A percentile compares a stretch with the other conserved stretches of the same genome.
Evolutionary conservation across 2,113 vertebrate genomes (phyloP).

Genomic region (Beaufortia kweichowensis): DNA sequence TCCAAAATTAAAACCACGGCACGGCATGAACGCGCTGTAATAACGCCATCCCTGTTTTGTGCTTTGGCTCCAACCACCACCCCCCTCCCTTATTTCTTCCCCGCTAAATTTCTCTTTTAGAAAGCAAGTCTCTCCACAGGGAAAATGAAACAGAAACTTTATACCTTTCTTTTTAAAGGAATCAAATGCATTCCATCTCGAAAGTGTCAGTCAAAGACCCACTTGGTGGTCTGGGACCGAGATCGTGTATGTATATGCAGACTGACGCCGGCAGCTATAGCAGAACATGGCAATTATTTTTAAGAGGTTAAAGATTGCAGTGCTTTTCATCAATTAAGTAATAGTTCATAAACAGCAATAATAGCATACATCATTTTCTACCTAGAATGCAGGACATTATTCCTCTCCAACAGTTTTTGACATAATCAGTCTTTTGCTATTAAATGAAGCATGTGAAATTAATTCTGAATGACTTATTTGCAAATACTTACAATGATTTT

Average conservation of each 20-base stretch:
- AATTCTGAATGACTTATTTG: slow-evolving; percentile 26
- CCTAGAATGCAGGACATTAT: slow-evolving; percentile 5
- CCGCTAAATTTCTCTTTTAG: slow-evolving; percentile 7
- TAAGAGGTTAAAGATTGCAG: slow-evolving; percentile 23
- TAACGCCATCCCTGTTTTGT: slow-evolving; percentile 25
- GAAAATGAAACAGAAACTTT: slow-evolving; percentile 45
- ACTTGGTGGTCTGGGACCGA: slow-evolving; percentile 42
- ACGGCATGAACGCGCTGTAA: slow-evolving; percentile 1
- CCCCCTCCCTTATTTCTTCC: neutral
- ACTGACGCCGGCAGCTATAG: slow-evolving; percentile 1
- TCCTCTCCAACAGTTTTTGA: slow-evolving; percentile 13
- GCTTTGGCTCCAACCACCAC: neutral
- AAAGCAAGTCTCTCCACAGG: slow-evolving; percentile 29
- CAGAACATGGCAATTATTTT: slow-evolving; percentile 44
- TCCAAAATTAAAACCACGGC: slow-evolving; percentile 31
- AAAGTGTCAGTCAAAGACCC: slow-evolving; percentile 23
- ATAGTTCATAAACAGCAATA: slow-evolving; percentile 7
- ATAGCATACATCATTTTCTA: slow-evolving; percentile 10
- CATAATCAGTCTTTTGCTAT: slow-evolving; percentile 13
- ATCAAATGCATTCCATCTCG: slow-evolving; percentile 19
- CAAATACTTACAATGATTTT: neutral
- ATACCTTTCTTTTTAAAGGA: slow-evolving; percentile 32
- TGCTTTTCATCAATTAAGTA: slow-evolving; percentile 29
- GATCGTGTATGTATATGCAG: neutral
- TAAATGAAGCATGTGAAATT: slow-evolving; percentile 21